Base-by-base conservation (phyloP, 2,888 invertebrate genomes). In the Agrochola lychnidis region DNA sequence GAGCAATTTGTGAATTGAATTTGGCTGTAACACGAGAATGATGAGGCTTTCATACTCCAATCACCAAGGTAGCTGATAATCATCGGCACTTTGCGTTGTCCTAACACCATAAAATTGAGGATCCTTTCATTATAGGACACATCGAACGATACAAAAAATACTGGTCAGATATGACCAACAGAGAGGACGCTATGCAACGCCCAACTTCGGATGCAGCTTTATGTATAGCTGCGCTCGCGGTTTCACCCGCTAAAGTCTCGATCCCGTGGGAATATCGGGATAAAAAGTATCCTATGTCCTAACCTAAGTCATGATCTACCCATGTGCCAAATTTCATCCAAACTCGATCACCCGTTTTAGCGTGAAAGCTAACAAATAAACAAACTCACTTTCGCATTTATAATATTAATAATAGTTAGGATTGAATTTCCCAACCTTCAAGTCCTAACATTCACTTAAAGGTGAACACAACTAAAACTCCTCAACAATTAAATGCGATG, bases 401-500 rank as follows among this genome's bases (percentile, higher is more conserved):
- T 16, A 48, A 45, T 14, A 45, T 12, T 45, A 45, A 45, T 45
- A 42, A 14, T 45, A 45, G 45, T 45, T 48, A 48, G 16, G 16
- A 48, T 51, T 51, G 45, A 16, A 57, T 81, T 73, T 73, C 40
- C n/a, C 45, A 82, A 81, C 45, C 45, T 40, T 53, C 25, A 53
- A 71, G n/a, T 53, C 16, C 42, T 66, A 67, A 45, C 72, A 79
- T 79, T 76, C 19, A 64, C 14, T 67, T 70, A 79, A 83, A 83
- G 82, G 83, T 83, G 73, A 76, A 63, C 59, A 70, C 48, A 77
- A 67, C 71, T 76, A 70, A 77, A 68, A 62, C 59, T 69, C 51
- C 56, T 70, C 19, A 70, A 77, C 77, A 84, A 84, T 76, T 83
- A 85, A 86, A 87, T 68, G 78, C 76, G 51, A 78, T 63, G 70